Percentiles rank a stretch among this genome's conserved stretches.
These are phyloP conservation scores for Sebastes cheni DNA, from an alignment of 2,797 vertebrate species.

Conservation along the genomic window DNA sequence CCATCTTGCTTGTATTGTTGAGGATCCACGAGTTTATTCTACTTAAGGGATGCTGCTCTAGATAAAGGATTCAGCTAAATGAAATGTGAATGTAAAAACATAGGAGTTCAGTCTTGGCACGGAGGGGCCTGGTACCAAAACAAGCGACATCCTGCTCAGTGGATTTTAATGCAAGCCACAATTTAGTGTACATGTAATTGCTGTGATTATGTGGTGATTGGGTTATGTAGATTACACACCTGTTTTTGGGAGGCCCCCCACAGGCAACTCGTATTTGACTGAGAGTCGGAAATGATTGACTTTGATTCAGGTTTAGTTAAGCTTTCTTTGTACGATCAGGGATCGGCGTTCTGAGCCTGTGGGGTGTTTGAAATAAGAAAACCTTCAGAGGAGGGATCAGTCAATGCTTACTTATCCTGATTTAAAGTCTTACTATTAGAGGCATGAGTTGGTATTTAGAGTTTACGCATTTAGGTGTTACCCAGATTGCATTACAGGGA, in stretches of 20 bases:
- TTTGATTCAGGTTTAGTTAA: slow-evolving; percentile 44
- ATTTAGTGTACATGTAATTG: slow-evolving; percentile 63
- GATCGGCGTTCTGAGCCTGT: not conserved
- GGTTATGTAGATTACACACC: slow-evolving; percentile 73
- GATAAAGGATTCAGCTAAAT: not conserved
- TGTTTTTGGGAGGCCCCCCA: slow-evolving; percentile 35
- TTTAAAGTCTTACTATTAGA: not conserved
- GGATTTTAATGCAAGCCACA: slow-evolving; percentile 48
- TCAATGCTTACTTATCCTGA: not conserved
- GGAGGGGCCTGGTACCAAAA: slow-evolving; percentile 10
- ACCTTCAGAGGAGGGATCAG: not conserved
- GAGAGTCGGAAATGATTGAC: slow-evolving; percentile 48
- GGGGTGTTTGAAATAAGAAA: slow-evolving; percentile 11
- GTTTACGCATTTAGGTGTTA: slow-evolving; percentile 9
- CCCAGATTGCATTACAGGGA: not conserved
- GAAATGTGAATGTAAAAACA: slow-evolving; percentile 4
- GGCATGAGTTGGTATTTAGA: not conserved
- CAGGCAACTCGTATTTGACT: slow-evolving; percentile 44
- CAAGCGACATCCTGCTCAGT: slow-evolving; percentile 15
- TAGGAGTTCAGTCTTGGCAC: not conserved
- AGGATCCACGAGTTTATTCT: not conserved
- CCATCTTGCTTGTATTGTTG: not conserved
- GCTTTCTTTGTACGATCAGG: slow-evolving; percentile 24
- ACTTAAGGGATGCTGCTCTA: not conserved
- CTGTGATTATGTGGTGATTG: slow-evolving; percentile 73